Evolutionary conservation across 1,140 invertebrate species (phyloP).

Genomic region (Lepidurus packardi): DNA sequence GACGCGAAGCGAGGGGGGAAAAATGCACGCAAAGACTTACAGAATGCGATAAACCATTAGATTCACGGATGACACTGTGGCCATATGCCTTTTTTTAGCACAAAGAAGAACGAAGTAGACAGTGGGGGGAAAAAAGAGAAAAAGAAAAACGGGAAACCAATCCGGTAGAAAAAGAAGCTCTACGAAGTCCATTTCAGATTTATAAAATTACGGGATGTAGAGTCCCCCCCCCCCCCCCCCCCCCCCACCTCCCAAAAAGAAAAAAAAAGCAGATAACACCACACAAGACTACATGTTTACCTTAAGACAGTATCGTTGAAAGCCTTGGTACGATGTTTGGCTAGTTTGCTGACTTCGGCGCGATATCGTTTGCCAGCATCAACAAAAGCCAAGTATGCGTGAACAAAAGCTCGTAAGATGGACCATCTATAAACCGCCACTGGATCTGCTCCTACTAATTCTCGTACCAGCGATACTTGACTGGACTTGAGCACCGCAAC

Average conservation of each 20-base stretch:
- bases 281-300: background rate
- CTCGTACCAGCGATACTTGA: conserved; percentile 82
- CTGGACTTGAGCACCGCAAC: conserved; percentile 90
- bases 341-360: conserved; percentile 51
- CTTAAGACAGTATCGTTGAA: conserved; percentile 6
- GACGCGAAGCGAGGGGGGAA: conserved; percentile 38
- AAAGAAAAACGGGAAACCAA: background rate
- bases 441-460: conserved; percentile 87
- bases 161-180: too few relatives aligned
- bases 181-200: too few relatives aligned
- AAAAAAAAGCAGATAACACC: background rate
- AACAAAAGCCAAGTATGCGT: conserved; percentile 86
- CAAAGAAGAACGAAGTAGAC: conserved; percentile 39
- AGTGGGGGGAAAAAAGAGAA: background rate
- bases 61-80: conserved; percentile 81
- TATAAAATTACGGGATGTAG: too few relatives aligned
- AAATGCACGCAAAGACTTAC: conserved; percentile 60
- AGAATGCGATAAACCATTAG: conserved; percentile 80
- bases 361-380: conserved; percentile 71
- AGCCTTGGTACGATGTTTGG: background rate
- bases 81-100: conserved; percentile 67
- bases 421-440: conserved; percentile 93
- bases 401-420: conserved; percentile 81
- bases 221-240: too few relatives aligned
- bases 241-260: background rate